Conservation (phyloP, 2,888 invertebrate genomes). For the Spisula subtruncata region DNA sequence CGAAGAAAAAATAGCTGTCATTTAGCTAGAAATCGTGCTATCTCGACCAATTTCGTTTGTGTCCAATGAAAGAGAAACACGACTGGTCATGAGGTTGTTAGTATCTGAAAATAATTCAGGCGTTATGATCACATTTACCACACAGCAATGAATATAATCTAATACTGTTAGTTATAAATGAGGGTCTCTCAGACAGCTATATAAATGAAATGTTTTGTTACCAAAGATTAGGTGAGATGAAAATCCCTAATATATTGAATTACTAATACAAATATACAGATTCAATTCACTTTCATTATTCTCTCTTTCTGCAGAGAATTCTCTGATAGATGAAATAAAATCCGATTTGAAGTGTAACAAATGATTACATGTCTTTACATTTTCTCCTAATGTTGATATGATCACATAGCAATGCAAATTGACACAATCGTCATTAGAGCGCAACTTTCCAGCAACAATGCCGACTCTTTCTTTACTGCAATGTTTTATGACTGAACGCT, state of each 20-base stretch:
- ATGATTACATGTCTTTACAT: conserved; percentile 26
- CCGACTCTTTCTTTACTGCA: background rate
- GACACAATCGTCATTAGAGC: conserved; percentile 28
- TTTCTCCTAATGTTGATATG: background rate
- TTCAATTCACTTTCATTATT: conserved; percentile 16
- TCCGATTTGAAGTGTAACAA: conserved; percentile 19
- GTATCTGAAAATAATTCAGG: background rate
- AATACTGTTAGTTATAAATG: conserved; percentile 21
- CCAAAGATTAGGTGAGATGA: conserved; percentile 9
- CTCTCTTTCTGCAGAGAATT: conserved; percentile 16
- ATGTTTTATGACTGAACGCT: conserved; percentile 5
- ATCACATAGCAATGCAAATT: conserved; percentile 25
- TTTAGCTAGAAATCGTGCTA: too few species aligned
- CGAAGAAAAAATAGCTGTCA: too few species aligned
- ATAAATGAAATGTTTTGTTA: conserved; percentile 25
- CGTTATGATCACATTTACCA: conserved; percentile 10
- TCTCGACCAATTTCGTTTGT: too few species aligned
- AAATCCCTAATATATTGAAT: conserved; percentile 17
- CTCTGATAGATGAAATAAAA: conserved; percentile 14
- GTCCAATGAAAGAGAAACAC: too few species aligned
- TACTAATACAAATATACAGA: conserved; percentile 20
- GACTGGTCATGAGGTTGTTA: too few species aligned
- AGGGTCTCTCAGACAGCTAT: background rate
- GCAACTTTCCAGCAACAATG: background rate
- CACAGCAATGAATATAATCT: background rate